phyloP scores from a whole-genome alignment of 2,888 invertebrate genomes.

The Brachyptera putata region DNA sequence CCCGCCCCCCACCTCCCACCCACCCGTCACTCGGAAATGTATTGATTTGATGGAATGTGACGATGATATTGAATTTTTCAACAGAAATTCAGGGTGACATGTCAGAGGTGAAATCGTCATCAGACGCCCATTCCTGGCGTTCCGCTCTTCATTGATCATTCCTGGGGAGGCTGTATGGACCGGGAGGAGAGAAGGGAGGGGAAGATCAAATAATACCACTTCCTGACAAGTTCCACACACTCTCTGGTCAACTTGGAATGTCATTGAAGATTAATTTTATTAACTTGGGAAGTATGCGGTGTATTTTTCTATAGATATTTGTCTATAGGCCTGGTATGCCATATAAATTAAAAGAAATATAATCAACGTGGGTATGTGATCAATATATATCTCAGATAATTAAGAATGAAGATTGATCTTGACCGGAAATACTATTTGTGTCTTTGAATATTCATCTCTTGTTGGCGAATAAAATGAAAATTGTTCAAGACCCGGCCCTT shows the following conservation, averaged over 20 bases:
- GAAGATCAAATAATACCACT: constrained; percentile 7
- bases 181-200: neutral
- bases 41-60: constrained; percentile 31
- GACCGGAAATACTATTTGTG: too few relatives aligned
- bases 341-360: too few relatives aligned
- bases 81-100: constrained; percentile 16
- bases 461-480: too few relatives aligned
- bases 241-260: constrained; percentile 1
- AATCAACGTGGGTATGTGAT: too few relatives aligned
- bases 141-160: constrained; percentile 27
- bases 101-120: constrained; percentile 22
- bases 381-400: too few relatives aligned
- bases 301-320: neutral
- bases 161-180: neutral
- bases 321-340: neutral
- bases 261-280: neutral
- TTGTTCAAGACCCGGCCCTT: too few relatives aligned
- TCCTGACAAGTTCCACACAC: neutral
- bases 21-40: too few relatives aligned
- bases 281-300: neutral
- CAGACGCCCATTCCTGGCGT: constrained; percentile 25
- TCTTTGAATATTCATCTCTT: too few relatives aligned
- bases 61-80: constrained; percentile 30
- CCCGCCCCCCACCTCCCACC: too few relatives aligned
- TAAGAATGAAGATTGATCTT: too few relatives aligned